Evolutionary conservation across 1,140 invertebrate genomes (phyloP), one percentile per base, ranked within the genome.

Genomic region (Apis cerana): DNA sequence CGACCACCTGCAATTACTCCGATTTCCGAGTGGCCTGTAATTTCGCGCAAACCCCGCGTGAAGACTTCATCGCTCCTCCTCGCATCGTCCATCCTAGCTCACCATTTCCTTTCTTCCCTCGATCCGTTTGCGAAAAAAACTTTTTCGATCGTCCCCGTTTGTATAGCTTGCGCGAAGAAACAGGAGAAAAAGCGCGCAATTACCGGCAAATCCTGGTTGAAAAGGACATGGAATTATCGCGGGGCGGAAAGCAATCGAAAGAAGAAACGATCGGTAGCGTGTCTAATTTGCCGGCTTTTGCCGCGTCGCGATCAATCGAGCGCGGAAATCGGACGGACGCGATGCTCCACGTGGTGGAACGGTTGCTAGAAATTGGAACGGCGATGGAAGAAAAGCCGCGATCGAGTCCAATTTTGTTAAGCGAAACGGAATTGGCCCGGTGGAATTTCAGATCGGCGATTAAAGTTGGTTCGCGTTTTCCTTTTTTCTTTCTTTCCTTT

Each of bases 331-430:
- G 61, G 59, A 43, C 71, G 62, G 17, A 48, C 79, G 61, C 33
- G 5, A 33, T 21, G 79, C 59, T 23, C 27, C 69, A 56, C 54
- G 54, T 11, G 54, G 4, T 54, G 33, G 80, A 68, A 76, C 56
- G 61, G 59, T 43, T 69, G 64, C 33, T 52, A 72, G 56, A 56
- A 75, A 59, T 67, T 50, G 12, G 48, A 64, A 4, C 3, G 10
- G 27, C 23, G 15, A 43, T 52, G 59, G 80, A 19, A 48, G 65
- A 79, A 79, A 72, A 54, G 54, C 67, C 48, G 43, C 84, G 71
- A 84, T 84, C 75, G 77, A 81, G 59, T 72, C 79, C 83, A 82
- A 87, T 81, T 87, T 81, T 84, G 85, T 88, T 88, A 88, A 78
- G 85, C 64, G 59, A 88, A 81, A 87, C 68, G 74, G 77, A 87